Evolutionary conservation across 2,888 invertebrate species (phyloP), one percentile per base, ranked within the genome.

Genomic region (Cyclophora punctaria): DNA sequence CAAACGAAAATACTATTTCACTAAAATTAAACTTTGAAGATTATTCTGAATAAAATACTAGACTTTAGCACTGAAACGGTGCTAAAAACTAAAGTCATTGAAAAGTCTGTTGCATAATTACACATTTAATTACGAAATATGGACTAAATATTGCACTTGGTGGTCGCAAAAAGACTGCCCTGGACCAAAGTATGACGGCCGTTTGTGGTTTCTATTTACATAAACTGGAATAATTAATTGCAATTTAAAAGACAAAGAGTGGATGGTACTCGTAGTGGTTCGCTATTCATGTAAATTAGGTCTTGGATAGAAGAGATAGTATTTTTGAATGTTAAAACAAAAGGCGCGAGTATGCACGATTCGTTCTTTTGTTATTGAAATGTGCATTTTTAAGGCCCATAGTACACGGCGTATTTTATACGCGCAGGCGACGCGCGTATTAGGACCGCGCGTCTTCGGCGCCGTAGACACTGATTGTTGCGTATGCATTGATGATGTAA

Each of bases 141-240:
- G 20, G 20, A 20, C 20, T 20, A 20, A 20, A 20, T 20, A 20
- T 37, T 53, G 68, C 68, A 63, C 62, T 67, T 67, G 67, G 64
- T 69, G 59, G 53, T 64, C 66, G 66, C 77, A 78, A 78, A 78
- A 82, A 77, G 73, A 61, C 71, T 57, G 61, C 59, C 59, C 60
- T 66, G 65, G 73, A 20, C 70, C 73, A 71, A 59, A 66, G 62
- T 50, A 68, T 68, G 71, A 74, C 73, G 74, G 20, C 78, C 37
- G 71, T 70, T 68, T 64, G 69, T 60, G 60, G 66, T 56, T 66
- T 37, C 64, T 77, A 83, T 87, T 85, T 79, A 75, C 84, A 87
- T 86, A 85, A 84, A 84, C 68, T 75, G 64, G 85, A 84, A 84
- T 86, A 87, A 83, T 85, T 86, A 86, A 84, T 83, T 79, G 80